Evolutionary conservation across 2,797 vertebrate species (phyloP).

Genomic region (Megaceryle alcyon): DNA sequence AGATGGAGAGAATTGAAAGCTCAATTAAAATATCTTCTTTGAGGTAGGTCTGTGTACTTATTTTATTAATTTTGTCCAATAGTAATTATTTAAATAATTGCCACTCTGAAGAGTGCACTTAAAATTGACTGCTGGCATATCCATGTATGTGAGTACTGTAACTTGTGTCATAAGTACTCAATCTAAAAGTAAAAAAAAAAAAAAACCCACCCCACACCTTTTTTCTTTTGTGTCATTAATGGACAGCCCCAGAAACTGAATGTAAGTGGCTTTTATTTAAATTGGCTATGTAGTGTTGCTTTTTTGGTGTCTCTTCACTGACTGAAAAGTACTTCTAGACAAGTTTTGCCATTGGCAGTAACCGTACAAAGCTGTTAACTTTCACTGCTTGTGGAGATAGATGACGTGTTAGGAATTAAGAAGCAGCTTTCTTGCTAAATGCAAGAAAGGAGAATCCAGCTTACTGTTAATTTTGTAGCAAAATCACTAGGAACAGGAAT

Average conservation of each 20-base stretch:
- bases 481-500: background rate
- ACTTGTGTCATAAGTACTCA: background rate
- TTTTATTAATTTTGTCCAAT: background rate
- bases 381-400: background rate
- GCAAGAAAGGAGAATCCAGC: background rate
- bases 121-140: background rate
- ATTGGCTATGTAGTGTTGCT: background rate
- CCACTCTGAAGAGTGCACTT: background rate
- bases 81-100: constrained; percentile 38
- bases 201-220: background rate
- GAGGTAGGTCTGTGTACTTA: background rate
- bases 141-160: background rate
- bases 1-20: background rate
- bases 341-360: background rate
- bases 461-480: background rate
- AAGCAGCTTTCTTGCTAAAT: background rate
- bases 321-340: background rate
- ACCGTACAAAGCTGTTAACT: background rate
- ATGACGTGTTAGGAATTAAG: background rate
- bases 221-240: background rate
- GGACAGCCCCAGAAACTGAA: background rate
- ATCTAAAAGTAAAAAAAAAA: background rate
- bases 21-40: background rate
- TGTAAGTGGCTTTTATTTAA: fast-evolving
- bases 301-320: background rate